These are phyloP conservation scores for Leuciscus waleckii DNA, from an alignment of 2,797 vertebrate species.

Conservation along the genomic window DNA sequence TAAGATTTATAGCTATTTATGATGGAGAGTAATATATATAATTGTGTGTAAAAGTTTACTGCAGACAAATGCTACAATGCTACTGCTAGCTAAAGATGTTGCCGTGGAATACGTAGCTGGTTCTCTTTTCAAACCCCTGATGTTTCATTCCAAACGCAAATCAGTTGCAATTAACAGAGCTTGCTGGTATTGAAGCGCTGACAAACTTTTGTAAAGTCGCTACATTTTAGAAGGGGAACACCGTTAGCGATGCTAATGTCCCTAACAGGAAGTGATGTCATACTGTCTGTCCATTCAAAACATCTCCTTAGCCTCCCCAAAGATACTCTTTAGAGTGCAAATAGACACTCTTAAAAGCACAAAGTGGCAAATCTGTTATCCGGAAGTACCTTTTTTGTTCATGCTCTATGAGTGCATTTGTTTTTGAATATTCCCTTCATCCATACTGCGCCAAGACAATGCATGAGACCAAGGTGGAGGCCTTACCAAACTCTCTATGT, in stretches of 20 bases:
- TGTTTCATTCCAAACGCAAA: not conserved
- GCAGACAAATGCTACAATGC: conserved; percentile 47
- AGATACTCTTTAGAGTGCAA: conserved; percentile 31
- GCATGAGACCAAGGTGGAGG: conserved; percentile 80
- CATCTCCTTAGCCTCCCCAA: conserved; percentile 46
- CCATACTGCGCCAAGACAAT: conserved; percentile 82
- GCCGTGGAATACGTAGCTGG: conserved; percentile 18
- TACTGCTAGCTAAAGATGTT: conserved; percentile 36
- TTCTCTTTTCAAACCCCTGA: conserved; percentile 7
- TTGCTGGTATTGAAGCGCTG: not conserved
- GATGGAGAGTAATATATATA: conserved; percentile 85
- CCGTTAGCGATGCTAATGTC: conserved; percentile 11
- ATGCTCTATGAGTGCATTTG: conserved; percentile 29
- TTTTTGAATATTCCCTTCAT: conserved; percentile 66
- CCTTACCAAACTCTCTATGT: conserved; percentile 74
- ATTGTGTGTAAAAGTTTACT: conserved; percentile 59
- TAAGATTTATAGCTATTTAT: conserved; percentile 82
- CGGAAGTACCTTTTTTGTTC: not conserved
- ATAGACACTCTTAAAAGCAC: conserved; percentile 50
- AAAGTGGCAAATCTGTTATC: conserved; percentile 48
- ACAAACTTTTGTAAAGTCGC: not conserved
- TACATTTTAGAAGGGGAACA: not conserved
- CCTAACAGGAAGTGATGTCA: conserved; percentile 21
- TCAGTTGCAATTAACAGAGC: conserved; percentile 5
- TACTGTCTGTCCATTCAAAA: conserved; percentile 16